Base-by-base conservation (phyloP, 2,113 vertebrate species). In the Anguilla rostrata region DNA sequence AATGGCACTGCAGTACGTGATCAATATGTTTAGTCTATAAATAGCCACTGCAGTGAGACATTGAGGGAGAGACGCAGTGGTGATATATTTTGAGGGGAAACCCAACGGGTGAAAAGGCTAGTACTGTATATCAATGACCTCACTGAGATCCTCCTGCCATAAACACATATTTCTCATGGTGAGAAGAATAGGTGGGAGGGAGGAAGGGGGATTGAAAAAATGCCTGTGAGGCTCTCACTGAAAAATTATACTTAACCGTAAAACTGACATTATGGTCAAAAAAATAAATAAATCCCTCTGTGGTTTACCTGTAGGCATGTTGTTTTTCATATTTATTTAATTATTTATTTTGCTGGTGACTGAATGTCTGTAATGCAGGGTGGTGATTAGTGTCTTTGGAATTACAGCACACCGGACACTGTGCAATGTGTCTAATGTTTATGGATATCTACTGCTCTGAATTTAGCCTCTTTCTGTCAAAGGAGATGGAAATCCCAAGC, bases 21-120 rank as follows among this genome's bases (percentile, higher is more conserved):
- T 87, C 86, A 81, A 87, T 87, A 84, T 81, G 78, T 87, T 84
- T 84, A 81, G 56, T 87, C 86, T 87, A 87, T 87, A 87, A 87
- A 87, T 87, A 87, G 86, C 60, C 78, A 20, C 53, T 87, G 86
- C 86, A 81, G 83, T 87, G 53, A 81, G 41, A 49, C 75, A 39
- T 39, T 84, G 57, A 84, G 75, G 39, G 26, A 57, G 75, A 66
- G 39, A 49, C 79, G 86, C 71, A 43, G 71, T 22, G 75, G 83
- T 81, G 79, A 87, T 87, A 81, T 84, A 81, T 84, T 60, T 81
- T 57, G 78, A 80, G 26, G 86, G 82, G 83, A 84, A 39, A 79
- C 81, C 86, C 86, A 57, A 83, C 40, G 78, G 34, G 86, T 66
- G 15, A 83, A 79, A 29, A 71, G 41, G 66, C 40, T 39, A n/a